phyloP scores from a whole-genome alignment of 2,888 invertebrate species.

The Xestia c-nigrum region DNA sequence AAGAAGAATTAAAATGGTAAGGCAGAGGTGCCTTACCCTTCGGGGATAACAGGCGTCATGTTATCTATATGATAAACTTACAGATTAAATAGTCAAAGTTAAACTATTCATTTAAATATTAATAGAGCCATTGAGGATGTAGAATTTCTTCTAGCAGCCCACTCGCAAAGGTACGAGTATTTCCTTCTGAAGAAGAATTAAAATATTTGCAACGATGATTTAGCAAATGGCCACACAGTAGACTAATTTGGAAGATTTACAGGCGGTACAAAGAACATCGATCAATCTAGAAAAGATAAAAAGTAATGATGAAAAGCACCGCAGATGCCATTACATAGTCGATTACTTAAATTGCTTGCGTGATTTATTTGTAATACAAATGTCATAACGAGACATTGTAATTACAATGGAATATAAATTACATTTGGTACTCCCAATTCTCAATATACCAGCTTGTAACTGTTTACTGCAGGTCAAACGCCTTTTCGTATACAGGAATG shows the following conservation, averaged over 20 bases:
- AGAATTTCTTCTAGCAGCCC: neutral
- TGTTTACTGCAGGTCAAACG: slow-evolving; percentile 17
- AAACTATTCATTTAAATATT: no score
- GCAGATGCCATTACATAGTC: neutral
- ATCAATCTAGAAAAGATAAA: neutral
- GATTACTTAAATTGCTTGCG: slow-evolving; percentile 10
- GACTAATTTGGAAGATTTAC: neutral
- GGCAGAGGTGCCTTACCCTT: no score
- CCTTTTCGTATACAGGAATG: neutral
- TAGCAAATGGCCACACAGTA: neutral
- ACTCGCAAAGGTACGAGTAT: neutral
- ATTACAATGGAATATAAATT: slow-evolving; percentile 46
- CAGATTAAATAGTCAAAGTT: no score
- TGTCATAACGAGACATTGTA: slow-evolving; percentile 35
- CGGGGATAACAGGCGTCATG: no score
- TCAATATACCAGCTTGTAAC: slow-evolving; percentile 8
- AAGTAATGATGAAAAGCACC: neutral
- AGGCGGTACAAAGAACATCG: neutral
- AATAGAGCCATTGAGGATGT: neutral
- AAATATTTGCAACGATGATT: neutral
- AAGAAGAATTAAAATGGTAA: neutral
- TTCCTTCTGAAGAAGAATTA: neutral
- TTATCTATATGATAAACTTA: no score
- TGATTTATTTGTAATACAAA: slow-evolving; percentile 45
- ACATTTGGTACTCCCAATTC: slow-evolving; percentile 19